Base-by-base conservation (phyloP, 2,888 invertebrate genomes). In the Agrochola lota region DNA sequence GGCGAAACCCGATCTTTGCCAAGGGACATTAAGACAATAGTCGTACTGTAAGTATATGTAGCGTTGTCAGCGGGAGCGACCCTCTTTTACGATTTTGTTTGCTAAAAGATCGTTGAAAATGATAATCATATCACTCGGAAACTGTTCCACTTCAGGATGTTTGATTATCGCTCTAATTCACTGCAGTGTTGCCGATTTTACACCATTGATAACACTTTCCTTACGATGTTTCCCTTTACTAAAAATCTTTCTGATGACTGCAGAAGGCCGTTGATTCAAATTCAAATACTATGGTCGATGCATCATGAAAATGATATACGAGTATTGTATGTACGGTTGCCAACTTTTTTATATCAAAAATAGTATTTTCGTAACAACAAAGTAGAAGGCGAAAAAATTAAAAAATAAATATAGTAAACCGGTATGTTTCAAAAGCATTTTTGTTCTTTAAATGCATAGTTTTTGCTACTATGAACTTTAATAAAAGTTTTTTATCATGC, bases 31-130 rank as follows among this genome's bases (percentile, higher is more conserved):
- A 30, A 30, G 30, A 30, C 1, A 30, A 30, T 30, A 30, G 30
- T 30, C 1, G 30, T 1, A 30, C 30, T 30, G 30, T 30, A 30
- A 30, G 30, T 30, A 30, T 30, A 30, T 30, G 30, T 30, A 30
- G 30, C 30, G 30, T 30, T 30, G 30, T 2, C 30, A 30, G 30
- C 30, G 30, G 30, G 30, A 30, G 30, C 30, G 30, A 30, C 30
- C 30, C 30, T 30, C 30, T 55, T 73, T 46, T 57, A 74, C 43
- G 74, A 74, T 46, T 74, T 74, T 74, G 57, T 74, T 74, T 74
- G 20, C 57, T 35, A 20, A 35, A n/a, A 59, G 6, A 59, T 30
- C 43, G 35, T 74, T 74, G 30, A 57, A 74, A 74, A 74, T n/a
- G 30, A 74, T 74, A 35, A 35, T 74, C 35, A 46, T 15, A 46